Percentiles rank a stretch among this genome's conserved stretches.
Conservation (phyloP, 2,888 invertebrate genomes). For the Perithous albicinctus region DNA sequence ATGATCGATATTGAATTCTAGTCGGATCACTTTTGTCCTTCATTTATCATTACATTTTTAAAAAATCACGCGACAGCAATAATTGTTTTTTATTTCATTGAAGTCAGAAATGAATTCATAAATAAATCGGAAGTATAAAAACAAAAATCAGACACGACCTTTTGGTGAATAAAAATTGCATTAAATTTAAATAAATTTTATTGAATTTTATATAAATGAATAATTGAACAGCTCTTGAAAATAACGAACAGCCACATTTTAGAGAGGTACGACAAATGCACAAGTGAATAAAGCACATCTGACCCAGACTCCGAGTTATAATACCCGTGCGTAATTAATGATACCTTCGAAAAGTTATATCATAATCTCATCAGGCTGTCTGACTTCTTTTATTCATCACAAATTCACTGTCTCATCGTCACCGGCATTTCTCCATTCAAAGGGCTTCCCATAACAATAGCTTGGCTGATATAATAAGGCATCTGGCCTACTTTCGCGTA, state of each 20-base stretch:
- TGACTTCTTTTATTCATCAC: slow-evolving; percentile 20
- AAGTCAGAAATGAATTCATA: too few relatives aligned
- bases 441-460: slow-evolving; percentile 15
- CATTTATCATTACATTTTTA: too few relatives aligned
- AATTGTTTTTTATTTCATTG: too few relatives aligned
- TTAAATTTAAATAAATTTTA: neutral
- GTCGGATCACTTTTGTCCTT: too few relatives aligned
- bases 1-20: too few relatives aligned
- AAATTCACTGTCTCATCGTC: slow-evolving; percentile 17
- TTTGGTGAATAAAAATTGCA: neutral
- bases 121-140: too few relatives aligned
- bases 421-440: slow-evolving; percentile 12
- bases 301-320: neutral
- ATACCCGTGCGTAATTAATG: slow-evolving; percentile 24
- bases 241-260: neutral
- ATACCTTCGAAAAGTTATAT: neutral
- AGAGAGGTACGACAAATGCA: neutral
- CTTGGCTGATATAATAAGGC: neutral
- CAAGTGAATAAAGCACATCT: neutral
- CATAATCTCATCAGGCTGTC: slow-evolving; percentile 3
- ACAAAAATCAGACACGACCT: too few relatives aligned
- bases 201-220: neutral
- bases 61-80: too few relatives aligned
- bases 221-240: neutral
- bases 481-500: neutral